Evolutionary conservation across 2,113 vertebrate species (phyloP), one percentile per base, ranked within the genome.

Genomic region (Pelecanus crispus): DNA sequence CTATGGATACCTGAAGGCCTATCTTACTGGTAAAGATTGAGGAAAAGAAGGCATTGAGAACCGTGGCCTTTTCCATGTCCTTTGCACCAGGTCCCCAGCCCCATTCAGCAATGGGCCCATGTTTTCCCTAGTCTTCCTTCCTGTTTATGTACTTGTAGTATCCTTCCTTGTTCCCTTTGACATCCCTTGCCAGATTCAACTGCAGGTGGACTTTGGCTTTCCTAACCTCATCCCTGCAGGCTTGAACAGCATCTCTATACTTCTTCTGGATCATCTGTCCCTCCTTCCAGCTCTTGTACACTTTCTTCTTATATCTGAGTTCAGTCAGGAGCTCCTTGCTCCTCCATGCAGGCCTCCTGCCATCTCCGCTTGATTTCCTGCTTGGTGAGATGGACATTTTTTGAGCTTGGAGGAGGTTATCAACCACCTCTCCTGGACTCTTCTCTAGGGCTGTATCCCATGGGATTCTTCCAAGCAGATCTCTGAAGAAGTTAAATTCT

Each of bases 341-440:
- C 12, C 9, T 44, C 28, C 38, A 19, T 45, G 11, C 24, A 66
- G 47, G 4, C 3, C 16, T 67, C 17, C 22, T 72, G 29, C 26
- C 9, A 31, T 10, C 3, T 42, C 40, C 52, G 8, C 13, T 62
- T 52, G 26, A 19, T 81, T 67, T 73, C 2, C 40, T 78, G 6
- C 12, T 68, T 79, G 5, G 20, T 82, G 21, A 7, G 14, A 32
- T 36, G 15, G 11, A 55, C 0, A 0, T 15, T 50, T 86, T 40
- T 45, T 44, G 58, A 61, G 13, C 16, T 21, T 53, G 32, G 19
- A 63, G 38, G 4, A 78, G 10, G 3, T 42, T 65, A 44, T 40
- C 11, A 79, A 11, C 10, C 14, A 31, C 3, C 12, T 50, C 66
- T 52, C 15, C 6, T 1, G 0, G 25, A 28, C 24, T 70, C 1